phyloP scores from a whole-genome alignment of 2,113 vertebrate species.

The Paraplagusia blochii region DNA sequence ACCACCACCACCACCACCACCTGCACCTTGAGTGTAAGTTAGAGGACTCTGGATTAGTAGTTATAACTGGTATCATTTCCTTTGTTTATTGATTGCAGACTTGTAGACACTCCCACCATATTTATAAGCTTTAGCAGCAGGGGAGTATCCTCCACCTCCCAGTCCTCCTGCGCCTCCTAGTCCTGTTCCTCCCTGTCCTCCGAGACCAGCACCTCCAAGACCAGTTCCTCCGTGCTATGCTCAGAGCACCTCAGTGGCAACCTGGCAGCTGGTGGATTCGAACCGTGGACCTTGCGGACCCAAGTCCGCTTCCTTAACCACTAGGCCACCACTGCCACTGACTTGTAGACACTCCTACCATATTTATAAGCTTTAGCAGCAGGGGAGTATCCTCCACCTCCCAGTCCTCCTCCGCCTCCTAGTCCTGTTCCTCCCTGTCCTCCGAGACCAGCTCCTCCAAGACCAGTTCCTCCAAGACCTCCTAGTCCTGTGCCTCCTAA shows the following conservation, averaged over 20 bases:
- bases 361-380: constrained; percentile 66
- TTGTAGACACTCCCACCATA: constrained; percentile 42
- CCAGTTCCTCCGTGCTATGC: too few species aligned
- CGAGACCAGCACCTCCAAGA: neutral
- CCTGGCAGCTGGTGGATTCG: too few species aligned
- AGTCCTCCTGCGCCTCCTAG: neutral
- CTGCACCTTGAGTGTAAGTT: constrained; percentile 19
- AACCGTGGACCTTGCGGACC: too few species aligned
- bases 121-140: constrained; percentile 63
- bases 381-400: constrained; percentile 41
- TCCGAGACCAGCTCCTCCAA: neutral
- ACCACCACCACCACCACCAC: constrained; percentile 30
- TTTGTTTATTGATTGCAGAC: neutral
- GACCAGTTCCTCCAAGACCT: constrained; percentile 25
- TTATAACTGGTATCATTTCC: neutral
- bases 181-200: constrained; percentile 13
- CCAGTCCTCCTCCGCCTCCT: too few species aligned
- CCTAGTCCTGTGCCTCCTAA: neutral
- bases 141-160: constrained; percentile 37
- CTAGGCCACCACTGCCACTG: too few species aligned
- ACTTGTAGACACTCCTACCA: constrained; percentile 28
- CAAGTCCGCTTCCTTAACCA: too few species aligned
- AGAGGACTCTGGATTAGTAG: neutral
- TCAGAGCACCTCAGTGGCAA: too few species aligned
- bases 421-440: constrained; percentile 15